Evolutionary conservation across 2,113 vertebrate genomes (phyloP), one percentile per base, ranked within the genome.

Genomic region (Camelus bactrianus): DNA sequence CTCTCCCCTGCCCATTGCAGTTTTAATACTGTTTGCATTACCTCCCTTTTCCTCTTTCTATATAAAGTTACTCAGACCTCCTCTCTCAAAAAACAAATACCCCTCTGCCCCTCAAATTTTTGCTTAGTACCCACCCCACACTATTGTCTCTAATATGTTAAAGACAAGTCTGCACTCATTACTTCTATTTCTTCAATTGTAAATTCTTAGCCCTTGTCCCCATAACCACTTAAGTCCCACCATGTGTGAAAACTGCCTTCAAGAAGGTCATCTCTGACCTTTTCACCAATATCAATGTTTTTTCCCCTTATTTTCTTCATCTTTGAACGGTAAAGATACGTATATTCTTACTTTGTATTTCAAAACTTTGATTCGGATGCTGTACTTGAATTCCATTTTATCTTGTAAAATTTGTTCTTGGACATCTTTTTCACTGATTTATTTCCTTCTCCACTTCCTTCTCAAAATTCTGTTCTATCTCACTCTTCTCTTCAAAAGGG

Each of bases 1-100:
- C 20, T 4, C 3, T 22, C 1, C 3, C 1, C 56, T 16, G 2
- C 1, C 16, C 3, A 56, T 5, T 89, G n/a, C 1, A 24, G 50
- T 89, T 94, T 88, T 24, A 42, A 3, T 50, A 38, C 75, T 28
- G 26, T 69, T 82, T 56, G 12, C 35, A 19, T 75, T 69, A 46
- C 3, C 10, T 1, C 62, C 6, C 24, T 77, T 80, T 84, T 5
- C 1, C 15, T 58, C 10, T 65, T 93, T 46, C 69, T 75, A 20
- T 35, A 70, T 35, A 70, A 32, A 26, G 5, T 77, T 85, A 65
- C 22, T 72, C 3, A 52, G 6, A 35, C 85, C 11, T 86, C 5
- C 35, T 91, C 5, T 54, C 38, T 92, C 32, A 67, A 64, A 93
- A 91, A 64, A 28, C 2, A 90, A 88, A 91, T 20, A 64, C 2